These are phyloP conservation scores for Odobenus rosmarus DNA, from an alignment of 2,113 vertebrate species.

Conservation along the genomic window DNA sequence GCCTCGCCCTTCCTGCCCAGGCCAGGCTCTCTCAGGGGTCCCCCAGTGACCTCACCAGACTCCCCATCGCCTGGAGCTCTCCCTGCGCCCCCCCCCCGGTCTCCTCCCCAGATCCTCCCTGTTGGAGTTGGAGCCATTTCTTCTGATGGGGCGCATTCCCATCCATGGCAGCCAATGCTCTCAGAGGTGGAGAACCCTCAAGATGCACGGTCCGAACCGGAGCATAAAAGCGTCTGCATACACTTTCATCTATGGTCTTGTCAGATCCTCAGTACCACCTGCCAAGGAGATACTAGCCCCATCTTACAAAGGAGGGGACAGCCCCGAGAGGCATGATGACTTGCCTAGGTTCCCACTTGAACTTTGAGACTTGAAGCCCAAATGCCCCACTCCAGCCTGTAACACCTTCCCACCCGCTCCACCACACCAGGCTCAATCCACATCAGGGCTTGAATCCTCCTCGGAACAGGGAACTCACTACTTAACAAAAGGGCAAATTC, in stretches of 20 bases:
- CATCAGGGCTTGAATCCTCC: not conserved
- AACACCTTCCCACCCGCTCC: rapidly evolving
- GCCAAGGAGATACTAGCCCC: rapidly evolving
- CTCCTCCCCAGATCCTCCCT: too few relatives aligned
- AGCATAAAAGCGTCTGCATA: rapidly evolving
- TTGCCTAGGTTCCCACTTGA: not conserved
- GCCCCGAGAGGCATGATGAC: rapidly evolving
- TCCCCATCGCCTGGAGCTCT: not conserved
- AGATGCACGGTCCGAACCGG: rapidly evolving
- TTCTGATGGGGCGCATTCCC: not conserved
- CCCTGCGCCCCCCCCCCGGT: not conserved
- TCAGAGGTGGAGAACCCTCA: not conserved
- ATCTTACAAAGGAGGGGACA: not conserved
- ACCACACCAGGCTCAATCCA: not conserved
- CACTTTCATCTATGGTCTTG: rapidly evolving
- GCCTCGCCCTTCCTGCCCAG: not conserved
- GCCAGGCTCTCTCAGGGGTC: not conserved
- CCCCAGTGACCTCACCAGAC: not conserved
- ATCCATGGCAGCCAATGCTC: not conserved
- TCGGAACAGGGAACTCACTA: not conserved
- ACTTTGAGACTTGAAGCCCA: not conserved
- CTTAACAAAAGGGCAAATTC: not conserved
- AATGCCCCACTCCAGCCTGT: not conserved
- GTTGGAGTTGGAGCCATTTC: not conserved
- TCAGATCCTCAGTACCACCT: not conserved